Base-by-base conservation (phyloP, 2,888 invertebrate species). In the Heliothis peltigera region DNA sequence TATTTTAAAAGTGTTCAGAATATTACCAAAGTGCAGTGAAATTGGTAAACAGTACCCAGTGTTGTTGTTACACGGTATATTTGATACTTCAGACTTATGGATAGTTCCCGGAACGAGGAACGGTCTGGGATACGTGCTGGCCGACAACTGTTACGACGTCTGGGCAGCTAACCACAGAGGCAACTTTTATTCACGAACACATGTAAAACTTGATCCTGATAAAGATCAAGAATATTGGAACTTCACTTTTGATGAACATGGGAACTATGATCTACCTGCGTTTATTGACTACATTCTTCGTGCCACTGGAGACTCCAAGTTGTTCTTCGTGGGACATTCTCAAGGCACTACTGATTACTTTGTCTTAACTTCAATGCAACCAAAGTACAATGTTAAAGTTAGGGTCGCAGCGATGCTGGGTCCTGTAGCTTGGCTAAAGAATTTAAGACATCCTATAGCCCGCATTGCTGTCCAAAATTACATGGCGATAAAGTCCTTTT, bases 271-370 rank as follows among this genome's bases (percentile, higher is more conserved):
- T 86, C 65, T 98, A 1, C 97, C 98, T 7, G 96, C 97, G 0
- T 96, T 96, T 85, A 95, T 92, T 6, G 91, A 93, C 72, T 87
- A 87, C 55, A 81, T 93, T 15, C 67, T 91, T 1, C 56, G 74
- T 0, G 54, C 66, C 5, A 97, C 97, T 0, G 93, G 95, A 1
- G 90, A 94, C 43, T 74, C 93, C 0, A 91, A 96, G 62, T 72
- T 98, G 0, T 95, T 95, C 77, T 97, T 96, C 84, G 89, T 97
- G 7, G 98, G 97, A 1, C 97, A 97, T 84, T 97, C 97, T 7
- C 96, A 95, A 88, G 98, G 97, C 21, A 96, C 96, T 0, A 96
- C 96, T 0, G 82, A 90, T 44, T 96, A 95, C 77, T 96, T 94
- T 70, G 95, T 95, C 0, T 93, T 96, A 92, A 86, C 91, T 3